These are phyloP conservation scores for Drosophila ustulata DNA, from an alignment of 2,888 invertebrate genomes.

Conservation along the genomic window DNA sequence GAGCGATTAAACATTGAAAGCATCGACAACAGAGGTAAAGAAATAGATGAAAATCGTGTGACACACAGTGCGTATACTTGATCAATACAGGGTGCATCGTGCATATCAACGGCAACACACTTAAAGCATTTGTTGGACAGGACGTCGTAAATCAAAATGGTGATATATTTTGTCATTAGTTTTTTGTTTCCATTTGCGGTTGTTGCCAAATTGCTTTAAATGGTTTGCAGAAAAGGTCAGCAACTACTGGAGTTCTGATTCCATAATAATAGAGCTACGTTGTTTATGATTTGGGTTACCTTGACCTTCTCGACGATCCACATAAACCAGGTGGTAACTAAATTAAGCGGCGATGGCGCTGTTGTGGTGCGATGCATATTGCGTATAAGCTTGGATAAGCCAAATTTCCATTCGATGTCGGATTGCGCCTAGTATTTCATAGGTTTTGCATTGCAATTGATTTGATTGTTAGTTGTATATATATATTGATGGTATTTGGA, in stretches of 20 bases:
- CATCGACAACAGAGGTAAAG: slow-evolving; percentile 10
- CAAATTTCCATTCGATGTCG: slow-evolving; percentile 99
- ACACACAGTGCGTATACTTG: slow-evolving; percentile 26
- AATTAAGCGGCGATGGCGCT: slow-evolving; percentile 98
- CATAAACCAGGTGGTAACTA: slow-evolving; percentile 97
- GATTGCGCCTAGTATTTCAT: slow-evolving; percentile 94
- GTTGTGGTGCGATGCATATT: slow-evolving; percentile 99
- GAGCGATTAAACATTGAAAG: slow-evolving; percentile 53
- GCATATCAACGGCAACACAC: slow-evolving; percentile 65
- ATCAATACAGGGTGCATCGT: slow-evolving; percentile 39
- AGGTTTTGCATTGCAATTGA: slow-evolving; percentile 56
- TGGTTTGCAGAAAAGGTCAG: slow-evolving; percentile 84
- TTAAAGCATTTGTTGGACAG: slow-evolving; percentile 69
- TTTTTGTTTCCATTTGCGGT: slow-evolving; percentile 45
- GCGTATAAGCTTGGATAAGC: slow-evolving; percentile 98
- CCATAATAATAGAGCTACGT: slow-evolving; percentile 7
- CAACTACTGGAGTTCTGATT: slow-evolving; percentile 65
- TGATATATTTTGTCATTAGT: slow-evolving; percentile 4
- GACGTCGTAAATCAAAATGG: slow-evolving; percentile 37
- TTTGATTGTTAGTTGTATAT: slow-evolving; percentile 34
- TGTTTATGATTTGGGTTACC: slow-evolving; percentile 84
- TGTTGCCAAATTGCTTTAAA: slow-evolving; percentile 84
- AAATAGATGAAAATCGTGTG: slow-evolving; percentile 17
- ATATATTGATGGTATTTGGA: slow-evolving; percentile 27
- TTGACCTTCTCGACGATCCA: slow-evolving; percentile 93